Evolutionary conservation across 2,888 invertebrate species (phyloP).

Genomic region (Quadroppia sp.): DNA sequence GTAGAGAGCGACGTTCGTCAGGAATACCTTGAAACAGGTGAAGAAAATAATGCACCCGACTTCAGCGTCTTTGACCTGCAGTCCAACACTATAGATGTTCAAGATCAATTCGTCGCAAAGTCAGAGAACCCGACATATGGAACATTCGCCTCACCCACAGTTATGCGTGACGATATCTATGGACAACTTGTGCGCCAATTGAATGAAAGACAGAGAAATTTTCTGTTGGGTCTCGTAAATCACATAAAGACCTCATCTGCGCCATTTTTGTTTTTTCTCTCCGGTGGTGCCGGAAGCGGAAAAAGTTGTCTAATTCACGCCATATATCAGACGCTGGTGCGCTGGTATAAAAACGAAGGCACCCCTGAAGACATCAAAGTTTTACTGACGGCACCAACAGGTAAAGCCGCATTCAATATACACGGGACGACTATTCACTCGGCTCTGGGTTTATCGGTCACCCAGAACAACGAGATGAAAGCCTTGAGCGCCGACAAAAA

Average conservation of each 20-base stretch:
- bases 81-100: no score
- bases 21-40: background rate
- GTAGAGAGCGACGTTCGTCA: background rate
- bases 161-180: background rate
- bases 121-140: no score
- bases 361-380: conserved; percentile 15
- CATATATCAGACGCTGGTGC: conserved; percentile 44
- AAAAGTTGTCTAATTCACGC: conserved; percentile 46
- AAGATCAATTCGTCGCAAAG: no score
- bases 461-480: background rate
- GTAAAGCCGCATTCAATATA: conserved; percentile 49
- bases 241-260: background rate
- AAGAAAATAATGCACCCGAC: background rate
- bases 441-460: conserved; percentile 45
- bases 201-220: background rate
- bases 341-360: background rate
- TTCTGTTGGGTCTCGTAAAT: background rate
- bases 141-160: background rate
- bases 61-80: no score
- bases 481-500: background rate
- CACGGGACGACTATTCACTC: conserved; percentile 49
- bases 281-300: conserved; percentile 48
- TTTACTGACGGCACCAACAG: conserved; percentile 47
- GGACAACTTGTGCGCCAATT: background rate
- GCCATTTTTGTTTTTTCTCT: conserved; percentile 43